Percentiles rank a stretch among this genome's conserved stretches.
Conservation (phyloP, 2,888 invertebrate species). For the Drosophila emarginata region DNA sequence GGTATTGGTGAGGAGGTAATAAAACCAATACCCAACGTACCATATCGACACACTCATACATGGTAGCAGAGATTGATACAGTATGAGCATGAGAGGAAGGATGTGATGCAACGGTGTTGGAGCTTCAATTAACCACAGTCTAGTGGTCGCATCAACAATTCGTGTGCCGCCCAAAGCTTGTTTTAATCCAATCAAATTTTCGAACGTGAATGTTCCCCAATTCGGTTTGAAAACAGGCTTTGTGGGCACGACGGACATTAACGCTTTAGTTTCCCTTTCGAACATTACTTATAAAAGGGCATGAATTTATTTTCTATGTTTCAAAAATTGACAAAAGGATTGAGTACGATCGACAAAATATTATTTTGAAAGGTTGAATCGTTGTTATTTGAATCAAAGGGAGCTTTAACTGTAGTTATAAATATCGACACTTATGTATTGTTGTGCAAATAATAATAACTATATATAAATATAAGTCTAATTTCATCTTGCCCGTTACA, state of each 20-base stretch:
- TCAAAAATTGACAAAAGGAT: too few species aligned
- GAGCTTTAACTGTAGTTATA: too few species aligned
- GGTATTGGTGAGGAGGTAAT: background rate
- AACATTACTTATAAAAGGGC: too few species aligned
- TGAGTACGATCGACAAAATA: too few species aligned
- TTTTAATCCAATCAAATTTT: slow-evolving; percentile 79
- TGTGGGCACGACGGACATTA: background rate
- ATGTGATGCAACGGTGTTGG: background rate
- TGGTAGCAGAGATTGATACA: background rate
- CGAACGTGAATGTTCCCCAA: slow-evolving; percentile 70
- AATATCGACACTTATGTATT: too few species aligned
- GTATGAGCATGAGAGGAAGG: background rate
- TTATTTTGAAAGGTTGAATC: too few species aligned
- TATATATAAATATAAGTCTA: background rate
- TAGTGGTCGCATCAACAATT: slow-evolving; percentile 59
- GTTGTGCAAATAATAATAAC: background rate
- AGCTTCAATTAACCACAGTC: slow-evolving; percentile 55
- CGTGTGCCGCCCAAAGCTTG: slow-evolving; percentile 74
- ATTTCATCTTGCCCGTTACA: background rate
- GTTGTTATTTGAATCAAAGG: too few species aligned
- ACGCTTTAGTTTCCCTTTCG: background rate
- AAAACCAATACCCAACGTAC: background rate
- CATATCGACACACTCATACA: background rate
- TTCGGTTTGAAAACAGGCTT: slow-evolving; percentile 21
- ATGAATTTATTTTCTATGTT: too few species aligned